phyloP scores from a whole-genome alignment of 2,797 vertebrate species.

The Percopsis omiscomaycus region DNA sequence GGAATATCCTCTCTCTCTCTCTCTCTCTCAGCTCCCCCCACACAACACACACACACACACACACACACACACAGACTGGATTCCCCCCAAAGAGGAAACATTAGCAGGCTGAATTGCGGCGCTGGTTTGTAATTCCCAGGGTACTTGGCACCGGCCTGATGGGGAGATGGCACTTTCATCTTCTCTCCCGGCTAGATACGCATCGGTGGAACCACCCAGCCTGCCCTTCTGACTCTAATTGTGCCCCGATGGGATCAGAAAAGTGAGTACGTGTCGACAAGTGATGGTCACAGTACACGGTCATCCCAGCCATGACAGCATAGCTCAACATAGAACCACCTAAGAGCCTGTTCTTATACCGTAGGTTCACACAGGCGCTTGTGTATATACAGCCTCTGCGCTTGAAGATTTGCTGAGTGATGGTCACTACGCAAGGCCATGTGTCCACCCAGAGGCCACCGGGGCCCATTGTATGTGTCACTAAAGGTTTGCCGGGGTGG shows the following conservation, averaged over 20 bases:
- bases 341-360: too few relatives aligned
- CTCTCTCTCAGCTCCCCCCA: neutral
- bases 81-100: constrained; percentile 62
- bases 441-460: constrained; percentile 17
- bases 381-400: too few relatives aligned
- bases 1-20: constrained; percentile 39
- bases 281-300: constrained; percentile 12
- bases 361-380: too few relatives aligned
- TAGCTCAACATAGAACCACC: too few relatives aligned
- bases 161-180: constrained; percentile 62
- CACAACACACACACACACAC: neutral
- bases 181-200: constrained; percentile 32
- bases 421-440: neutral
- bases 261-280: constrained; percentile 41
- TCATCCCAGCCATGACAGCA: constrained; percentile 4
- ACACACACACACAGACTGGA: constrained; percentile 26
- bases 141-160: constrained; percentile 48
- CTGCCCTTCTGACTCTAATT: constrained; percentile 25
- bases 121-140: constrained; percentile 51
- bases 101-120: constrained; percentile 52
- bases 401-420: too few relatives aligned
- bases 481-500: constrained; percentile 51
- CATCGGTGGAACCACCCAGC: constrained; percentile 32
- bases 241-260: constrained; percentile 36
- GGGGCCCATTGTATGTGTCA: constrained; percentile 26